These are phyloP conservation scores for Apis laboriosa DNA, from an alignment of 1,140 invertebrate species.

Conservation along the genomic window DNA sequence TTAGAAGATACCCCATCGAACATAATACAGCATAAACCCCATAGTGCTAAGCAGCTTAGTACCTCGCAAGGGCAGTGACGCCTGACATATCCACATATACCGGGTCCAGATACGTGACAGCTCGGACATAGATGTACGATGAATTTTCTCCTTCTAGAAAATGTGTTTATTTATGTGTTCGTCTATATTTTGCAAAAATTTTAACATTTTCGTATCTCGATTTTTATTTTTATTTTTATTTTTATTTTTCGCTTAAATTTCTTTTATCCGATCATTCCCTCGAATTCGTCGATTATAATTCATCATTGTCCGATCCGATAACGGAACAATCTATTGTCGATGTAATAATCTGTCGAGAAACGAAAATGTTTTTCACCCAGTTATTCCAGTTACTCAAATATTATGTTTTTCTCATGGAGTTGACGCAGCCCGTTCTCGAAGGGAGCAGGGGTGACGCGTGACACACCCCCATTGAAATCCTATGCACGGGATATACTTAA, in stretches of 20 bases:
- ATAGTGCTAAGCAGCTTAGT: slow-evolving; percentile 80
- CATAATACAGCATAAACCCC: slow-evolving; percentile 76
- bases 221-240: too few species aligned
- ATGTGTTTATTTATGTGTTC: neutral
- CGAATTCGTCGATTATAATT: neutral
- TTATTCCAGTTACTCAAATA: slow-evolving; percentile 66
- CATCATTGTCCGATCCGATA: neutral
- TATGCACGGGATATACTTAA: slow-evolving; percentile 76
- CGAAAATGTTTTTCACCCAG: slow-evolving; percentile 18
- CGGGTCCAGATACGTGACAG: slow-evolving; percentile 42
- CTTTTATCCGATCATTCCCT: too few species aligned
- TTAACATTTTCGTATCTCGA: neutral
- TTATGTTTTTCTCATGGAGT: slow-evolving; percentile 79
- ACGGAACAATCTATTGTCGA: neutral
- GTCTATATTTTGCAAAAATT: neutral
- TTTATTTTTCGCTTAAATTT: neutral
- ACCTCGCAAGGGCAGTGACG: slow-evolving; percentile 79
- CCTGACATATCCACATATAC: slow-evolving; percentile 77
- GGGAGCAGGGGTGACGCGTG: slow-evolving; percentile 54
- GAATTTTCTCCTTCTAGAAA: neutral
- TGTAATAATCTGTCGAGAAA: neutral
- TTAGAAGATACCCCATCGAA: slow-evolving; percentile 78
- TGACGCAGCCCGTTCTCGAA: slow-evolving; percentile 31
- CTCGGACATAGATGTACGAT: slow-evolving; percentile 18
- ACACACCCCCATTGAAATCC: slow-evolving; percentile 77